Percentiles rank a stretch among this genome's conserved stretches.
phyloP scores from a whole-genome alignment of 2,888 invertebrate genomes.

The Anarsia innoxiella region DNA sequence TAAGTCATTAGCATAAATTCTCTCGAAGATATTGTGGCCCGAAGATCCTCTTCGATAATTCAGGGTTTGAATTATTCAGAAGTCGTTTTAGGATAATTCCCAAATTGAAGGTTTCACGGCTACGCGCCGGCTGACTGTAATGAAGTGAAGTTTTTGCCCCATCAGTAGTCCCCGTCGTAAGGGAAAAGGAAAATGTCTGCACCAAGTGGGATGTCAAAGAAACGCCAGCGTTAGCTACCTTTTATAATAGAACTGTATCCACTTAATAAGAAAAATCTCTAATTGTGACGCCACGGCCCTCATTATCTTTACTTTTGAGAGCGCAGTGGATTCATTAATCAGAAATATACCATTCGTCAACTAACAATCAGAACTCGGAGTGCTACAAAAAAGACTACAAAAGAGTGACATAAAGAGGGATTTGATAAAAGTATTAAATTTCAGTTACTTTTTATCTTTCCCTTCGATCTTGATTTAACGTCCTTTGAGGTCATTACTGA shows the following conservation, averaged over 20 bases:
- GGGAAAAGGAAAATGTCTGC: slow-evolving; percentile 16
- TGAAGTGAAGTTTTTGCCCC: slow-evolving; percentile 43
- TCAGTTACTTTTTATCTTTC: slow-evolving; percentile 64
- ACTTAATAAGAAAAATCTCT: slow-evolving; percentile 1
- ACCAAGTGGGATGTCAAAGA: background rate
- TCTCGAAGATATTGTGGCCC: slow-evolving; percentile 45
- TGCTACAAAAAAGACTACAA: slow-evolving; percentile 25
- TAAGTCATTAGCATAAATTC: slow-evolving; percentile 50
- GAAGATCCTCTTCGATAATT: slow-evolving; percentile 56
- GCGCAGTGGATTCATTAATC: background rate
- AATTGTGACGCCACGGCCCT: background rate
- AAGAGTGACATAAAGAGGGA: slow-evolving; percentile 48
- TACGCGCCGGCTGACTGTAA: slow-evolving; percentile 38
- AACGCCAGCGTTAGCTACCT: too few relatives aligned
- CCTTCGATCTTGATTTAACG: slow-evolving; percentile 71
- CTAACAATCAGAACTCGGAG: background rate
- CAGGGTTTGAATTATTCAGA: slow-evolving; percentile 60
- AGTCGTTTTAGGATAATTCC: slow-evolving; percentile 58
- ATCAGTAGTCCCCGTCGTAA: slow-evolving; percentile 20
- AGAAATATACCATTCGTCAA: background rate
- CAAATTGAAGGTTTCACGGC: slow-evolving; percentile 56
- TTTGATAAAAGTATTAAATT: slow-evolving; percentile 66
- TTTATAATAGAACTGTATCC: background rate
- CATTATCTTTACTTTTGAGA: background rate
- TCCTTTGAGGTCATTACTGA: slow-evolving; percentile 70